phyloP scores from a whole-genome alignment of 2,113 vertebrate species.

The Philantomba maxwellii region DNA sequence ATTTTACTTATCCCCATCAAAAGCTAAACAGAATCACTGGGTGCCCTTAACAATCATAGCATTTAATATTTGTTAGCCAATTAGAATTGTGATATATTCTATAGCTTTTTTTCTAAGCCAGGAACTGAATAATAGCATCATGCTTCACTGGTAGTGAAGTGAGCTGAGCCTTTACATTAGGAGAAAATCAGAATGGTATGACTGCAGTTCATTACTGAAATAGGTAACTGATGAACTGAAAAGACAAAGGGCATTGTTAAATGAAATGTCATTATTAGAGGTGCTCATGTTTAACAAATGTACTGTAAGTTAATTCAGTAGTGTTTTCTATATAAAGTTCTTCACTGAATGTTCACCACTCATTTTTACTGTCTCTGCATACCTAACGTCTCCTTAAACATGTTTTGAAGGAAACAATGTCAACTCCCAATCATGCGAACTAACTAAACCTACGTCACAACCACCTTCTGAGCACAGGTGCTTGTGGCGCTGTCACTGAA shows the following conservation, averaged over 20 bases:
- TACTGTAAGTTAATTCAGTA: constrained; percentile 87
- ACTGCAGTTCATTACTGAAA: constrained; percentile 89
- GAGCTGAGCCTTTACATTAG: constrained; percentile 87
- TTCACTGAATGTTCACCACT: constrained; percentile 73
- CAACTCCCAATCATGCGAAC: neutral
- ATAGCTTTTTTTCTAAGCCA: constrained; percentile 81
- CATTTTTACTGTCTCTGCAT: constrained; percentile 57
- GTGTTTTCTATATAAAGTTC: constrained; percentile 83
- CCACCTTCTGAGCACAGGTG: neutral
- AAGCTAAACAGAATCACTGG: constrained; percentile 72
- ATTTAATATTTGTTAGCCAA: constrained; percentile 79
- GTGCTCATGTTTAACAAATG: constrained; percentile 89
- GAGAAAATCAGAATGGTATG: constrained; percentile 85
- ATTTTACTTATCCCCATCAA: constrained; percentile 69
- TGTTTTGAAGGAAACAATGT: constrained; percentile 48
- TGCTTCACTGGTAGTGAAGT: constrained; percentile 85
- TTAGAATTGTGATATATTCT: constrained; percentile 80
- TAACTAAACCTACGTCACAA: constrained; percentile 35
- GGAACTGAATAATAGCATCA: constrained; percentile 87
- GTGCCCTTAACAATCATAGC: constrained; percentile 67
- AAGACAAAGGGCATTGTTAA: constrained; percentile 90
- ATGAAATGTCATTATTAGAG: constrained; percentile 90
- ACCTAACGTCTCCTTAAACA: constrained; percentile 61
- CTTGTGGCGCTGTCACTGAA: neutral
- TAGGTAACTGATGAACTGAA: constrained; percentile 89